These are phyloP conservation scores for Graphium colonna DNA, from an alignment of 2,888 invertebrate species.

Conservation along the genomic window DNA sequence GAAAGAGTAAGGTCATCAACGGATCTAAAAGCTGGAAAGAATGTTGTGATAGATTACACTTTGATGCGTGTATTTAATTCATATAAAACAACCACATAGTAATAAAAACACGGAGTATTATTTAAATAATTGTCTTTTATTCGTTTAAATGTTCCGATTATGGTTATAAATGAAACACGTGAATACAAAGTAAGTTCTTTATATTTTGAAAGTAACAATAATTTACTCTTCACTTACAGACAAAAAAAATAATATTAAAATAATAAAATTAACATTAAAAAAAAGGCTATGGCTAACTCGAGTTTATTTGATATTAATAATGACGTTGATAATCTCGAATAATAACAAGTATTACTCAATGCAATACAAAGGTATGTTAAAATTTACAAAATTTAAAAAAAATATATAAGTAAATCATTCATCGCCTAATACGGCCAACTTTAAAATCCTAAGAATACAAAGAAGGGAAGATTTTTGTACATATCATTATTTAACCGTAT, in stretches of 20 bases:
- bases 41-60: no score
- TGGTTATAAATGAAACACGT: slow-evolving; percentile 52
- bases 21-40: no score
- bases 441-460: background rate
- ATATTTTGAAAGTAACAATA: slow-evolving; percentile 75
- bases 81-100: no score
- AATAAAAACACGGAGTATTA: no score
- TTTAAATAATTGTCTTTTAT: no score
- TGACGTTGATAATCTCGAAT: slow-evolving; percentile 48
- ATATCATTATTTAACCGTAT: slow-evolving; percentile 14
- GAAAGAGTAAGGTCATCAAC: no score
- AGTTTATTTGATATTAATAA: slow-evolving; percentile 39
- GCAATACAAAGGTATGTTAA: slow-evolving; percentile 29
- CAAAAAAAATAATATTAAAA: slow-evolving; percentile 43
- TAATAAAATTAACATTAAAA: slow-evolving; percentile 54
- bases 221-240: slow-evolving; percentile 68
- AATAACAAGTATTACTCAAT: slow-evolving; percentile 29
- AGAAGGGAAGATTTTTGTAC: slow-evolving; percentile 10
- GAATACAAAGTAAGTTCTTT: slow-evolving; percentile 71
- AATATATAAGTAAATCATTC: background rate
- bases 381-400: slow-evolving; percentile 28
- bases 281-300: slow-evolving; percentile 64
- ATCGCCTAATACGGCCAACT: slow-evolving; percentile 4
- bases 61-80: no score
- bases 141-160: no score